A percentile compares a stretch with the other conserved stretches of the same genome.
Conservation (phyloP, 2,888 invertebrate species). For the Apoda limacodes region DNA sequence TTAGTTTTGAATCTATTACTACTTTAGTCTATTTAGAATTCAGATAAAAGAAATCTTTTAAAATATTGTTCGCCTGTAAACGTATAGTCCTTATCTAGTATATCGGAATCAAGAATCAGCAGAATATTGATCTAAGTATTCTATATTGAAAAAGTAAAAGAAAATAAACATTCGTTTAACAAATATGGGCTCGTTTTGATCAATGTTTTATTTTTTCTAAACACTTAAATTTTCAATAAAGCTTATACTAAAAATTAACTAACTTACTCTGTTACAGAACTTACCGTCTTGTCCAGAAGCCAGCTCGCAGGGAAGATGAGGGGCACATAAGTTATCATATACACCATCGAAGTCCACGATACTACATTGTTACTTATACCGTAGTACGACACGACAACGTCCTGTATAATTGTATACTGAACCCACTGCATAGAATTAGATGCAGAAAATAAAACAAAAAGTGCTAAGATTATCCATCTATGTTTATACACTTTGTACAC, state of each 20-base stretch:
- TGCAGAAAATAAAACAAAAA: constrained; percentile 90
- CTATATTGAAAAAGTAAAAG: constrained; percentile 4
- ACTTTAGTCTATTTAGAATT: too few species aligned
- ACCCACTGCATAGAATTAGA: constrained; percentile 97
- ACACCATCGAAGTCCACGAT: constrained; percentile 98
- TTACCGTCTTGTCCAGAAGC: constrained; percentile 92
- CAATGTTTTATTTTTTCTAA: too few species aligned
- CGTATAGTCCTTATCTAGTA: too few species aligned
- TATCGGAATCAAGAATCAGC: too few species aligned
- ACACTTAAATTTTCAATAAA: too few species aligned
- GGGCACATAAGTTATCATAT: constrained; percentile 96
- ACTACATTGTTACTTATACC: constrained; percentile 76
- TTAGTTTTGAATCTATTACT: too few species aligned
- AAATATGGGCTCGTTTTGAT: constrained; percentile 1
- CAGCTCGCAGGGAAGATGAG: constrained; percentile 97
- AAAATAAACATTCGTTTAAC: constrained; percentile 5
- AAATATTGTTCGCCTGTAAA: too few species aligned
- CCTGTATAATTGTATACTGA: constrained; percentile 91
- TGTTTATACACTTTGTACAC: constrained; percentile 72
- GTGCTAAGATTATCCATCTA: constrained; percentile 83
- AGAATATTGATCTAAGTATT: too few species aligned
- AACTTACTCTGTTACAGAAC: constrained; percentile 33
- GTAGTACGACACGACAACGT: constrained; percentile 82
- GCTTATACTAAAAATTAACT: background rate
- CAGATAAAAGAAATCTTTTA: too few species aligned